Conservation (phyloP, 2,797 vertebrate genomes). For the Smutsia temminckii region DNA sequence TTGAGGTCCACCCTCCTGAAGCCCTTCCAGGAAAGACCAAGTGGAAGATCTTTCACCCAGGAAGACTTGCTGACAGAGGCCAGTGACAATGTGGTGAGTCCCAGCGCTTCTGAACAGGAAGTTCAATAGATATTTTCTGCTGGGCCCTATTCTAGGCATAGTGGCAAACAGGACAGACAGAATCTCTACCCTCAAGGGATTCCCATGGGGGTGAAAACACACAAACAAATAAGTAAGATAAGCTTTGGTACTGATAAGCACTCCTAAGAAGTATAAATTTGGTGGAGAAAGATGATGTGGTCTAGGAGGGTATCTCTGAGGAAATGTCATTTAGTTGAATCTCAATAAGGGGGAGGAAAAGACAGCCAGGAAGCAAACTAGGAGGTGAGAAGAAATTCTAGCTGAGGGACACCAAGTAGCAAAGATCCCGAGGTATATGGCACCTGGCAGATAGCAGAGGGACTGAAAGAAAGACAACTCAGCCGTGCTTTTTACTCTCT, state of each 20-base stretch:
- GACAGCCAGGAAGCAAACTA: not conserved
- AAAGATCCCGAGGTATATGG: not conserved
- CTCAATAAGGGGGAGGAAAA: not conserved
- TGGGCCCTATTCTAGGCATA: not conserved
- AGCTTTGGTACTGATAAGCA: not conserved
- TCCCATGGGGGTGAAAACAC: not conserved
- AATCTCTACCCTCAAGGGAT: not conserved
- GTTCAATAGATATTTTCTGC: not conserved
- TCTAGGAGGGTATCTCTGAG: not conserved
- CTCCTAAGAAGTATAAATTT: not conserved
- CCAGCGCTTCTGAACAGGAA: not conserved
- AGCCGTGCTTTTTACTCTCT: not conserved
- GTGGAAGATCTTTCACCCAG: conserved; percentile 50
- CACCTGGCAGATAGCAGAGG: not conserved
- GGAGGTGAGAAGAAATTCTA: not conserved
- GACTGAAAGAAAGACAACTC: not conserved
- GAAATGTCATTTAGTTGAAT: not conserved
- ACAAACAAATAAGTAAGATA: not conserved
- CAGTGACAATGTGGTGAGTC: conserved; percentile 59
- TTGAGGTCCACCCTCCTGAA: conserved; percentile 86
- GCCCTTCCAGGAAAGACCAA: conserved; percentile 11
- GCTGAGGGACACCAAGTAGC: not conserved
- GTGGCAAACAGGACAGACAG: not conserved
- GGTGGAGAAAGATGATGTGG: not conserved
- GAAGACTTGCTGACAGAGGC: conserved; percentile 18